A percentile compares a stretch with the other conserved stretches of the same genome.
These are phyloP conservation scores for Griposia aprilina DNA, from an alignment of 2,888 invertebrate species.

Conservation along the genomic window DNA sequence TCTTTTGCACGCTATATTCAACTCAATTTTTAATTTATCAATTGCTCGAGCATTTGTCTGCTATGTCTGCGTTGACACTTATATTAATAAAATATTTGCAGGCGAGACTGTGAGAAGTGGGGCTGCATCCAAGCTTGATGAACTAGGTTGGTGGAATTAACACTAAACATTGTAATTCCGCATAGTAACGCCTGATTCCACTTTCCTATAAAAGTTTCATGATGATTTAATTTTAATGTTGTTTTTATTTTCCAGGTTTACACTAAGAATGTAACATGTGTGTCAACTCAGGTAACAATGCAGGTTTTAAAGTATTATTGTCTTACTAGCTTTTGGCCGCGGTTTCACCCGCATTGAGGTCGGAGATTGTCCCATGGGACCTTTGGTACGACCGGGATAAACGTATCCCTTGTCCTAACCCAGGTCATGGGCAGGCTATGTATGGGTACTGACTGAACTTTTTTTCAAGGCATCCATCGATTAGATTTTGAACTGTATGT, in stretches of 20 bases:
- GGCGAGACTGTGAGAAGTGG: neutral
- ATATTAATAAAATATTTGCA: neutral
- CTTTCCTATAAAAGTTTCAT: neutral
- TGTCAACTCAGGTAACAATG: constrained; percentile 78
- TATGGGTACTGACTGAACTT: neutral
- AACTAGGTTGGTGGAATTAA: neutral
- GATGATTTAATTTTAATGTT: neutral
- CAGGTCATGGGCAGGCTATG: neutral
- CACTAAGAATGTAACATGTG: constrained; percentile 81
- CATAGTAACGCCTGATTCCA: neutral
- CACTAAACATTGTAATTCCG: neutral
- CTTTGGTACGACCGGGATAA: neutral
- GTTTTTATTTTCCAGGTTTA: constrained; percentile 73
- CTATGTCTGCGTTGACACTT: neutral
- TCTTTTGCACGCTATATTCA: neutral
- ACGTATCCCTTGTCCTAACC: neutral
- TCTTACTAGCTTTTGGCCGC: neutral
- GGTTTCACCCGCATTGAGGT: neutral
- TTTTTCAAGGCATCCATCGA: too few species aligned
- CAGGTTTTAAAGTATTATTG: neutral
- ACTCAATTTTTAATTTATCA: neutral
- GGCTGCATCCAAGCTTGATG: neutral
- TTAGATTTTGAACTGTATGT: too few species aligned
- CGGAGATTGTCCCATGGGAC: neutral
- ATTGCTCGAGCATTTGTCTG: neutral